Evolutionary conservation across 2,113 vertebrate species (phyloP).

Genomic region (Osmerus eperlanus): DNA sequence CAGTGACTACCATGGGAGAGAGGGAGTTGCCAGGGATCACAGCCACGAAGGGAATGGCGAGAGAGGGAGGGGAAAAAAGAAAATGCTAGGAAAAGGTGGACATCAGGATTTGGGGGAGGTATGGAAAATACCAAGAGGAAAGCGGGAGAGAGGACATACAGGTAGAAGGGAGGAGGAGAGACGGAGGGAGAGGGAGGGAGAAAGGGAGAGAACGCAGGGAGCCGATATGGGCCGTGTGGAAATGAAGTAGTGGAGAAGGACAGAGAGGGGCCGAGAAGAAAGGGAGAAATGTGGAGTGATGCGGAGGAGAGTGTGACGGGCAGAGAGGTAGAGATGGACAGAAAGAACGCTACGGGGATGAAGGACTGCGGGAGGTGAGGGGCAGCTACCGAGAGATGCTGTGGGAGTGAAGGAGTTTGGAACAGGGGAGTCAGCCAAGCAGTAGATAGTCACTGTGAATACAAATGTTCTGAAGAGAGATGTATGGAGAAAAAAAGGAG

Average conservation of each 20-base stretch:
- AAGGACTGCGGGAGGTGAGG: background rate
- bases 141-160: too few species aligned
- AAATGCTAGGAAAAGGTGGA: too few species aligned
- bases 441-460: conserved; percentile 29
- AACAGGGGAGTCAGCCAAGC: conserved; percentile 24
- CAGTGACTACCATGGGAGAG: conserved; percentile 29
- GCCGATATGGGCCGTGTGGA: too few species aligned
- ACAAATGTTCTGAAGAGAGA: conserved; percentile 17
- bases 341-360: background rate
- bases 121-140: too few species aligned
- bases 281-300: background rate
- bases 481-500: background rate
- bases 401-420: conserved; percentile 1
- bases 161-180: too few species aligned
- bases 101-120: too few species aligned
- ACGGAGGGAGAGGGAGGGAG: too few species aligned
- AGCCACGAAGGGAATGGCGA: background rate
- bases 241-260: background rate
- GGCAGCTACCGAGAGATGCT: background rate
- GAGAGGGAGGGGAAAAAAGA: background rate
- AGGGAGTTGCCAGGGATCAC: conserved; percentile 14
- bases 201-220: too few species aligned
- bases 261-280: background rate
- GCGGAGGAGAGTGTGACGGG: background rate
- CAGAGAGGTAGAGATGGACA: background rate